Evolutionary conservation across 1,140 invertebrate genomes (phyloP), one percentile per base, ranked within the genome.

Genomic region (Leptestheria dahalacensis): DNA sequence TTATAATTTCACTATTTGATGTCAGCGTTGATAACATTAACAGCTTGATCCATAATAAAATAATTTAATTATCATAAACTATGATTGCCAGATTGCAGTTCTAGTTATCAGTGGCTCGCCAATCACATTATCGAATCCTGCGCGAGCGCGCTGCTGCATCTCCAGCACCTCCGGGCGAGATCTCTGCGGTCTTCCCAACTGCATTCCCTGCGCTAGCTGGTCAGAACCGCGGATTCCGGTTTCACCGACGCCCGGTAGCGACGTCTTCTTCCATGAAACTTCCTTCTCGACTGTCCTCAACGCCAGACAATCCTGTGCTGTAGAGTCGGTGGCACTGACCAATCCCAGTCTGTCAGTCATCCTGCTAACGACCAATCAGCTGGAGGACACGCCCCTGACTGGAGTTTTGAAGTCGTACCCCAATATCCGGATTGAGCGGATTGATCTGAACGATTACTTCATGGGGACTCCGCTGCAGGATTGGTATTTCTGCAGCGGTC

Each of bases 271-370:
- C 60, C 75, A 78, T 48, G 78, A 80, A 64, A 80, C 78, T 1
- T 77, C 74, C 0, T 29, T 66, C 68, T 11, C 68, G 68, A 2
- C 73, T 70, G 56, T 68, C 10, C 63, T 82, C 21, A 76, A 69
- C 23, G 59, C 75, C 0, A 69, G 82, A 20, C 79, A 83, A 65
- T 80, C 81, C 0, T 84, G 82, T 64, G 78, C 81, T 0, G 75
- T 84, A 1, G 82, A 84, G 71, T 83, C 81, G 0, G 80, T 81
- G 0, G 82, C 81, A 1, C 65, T 69, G 29, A 70, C 77, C 65
- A 81, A 84, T 70, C 79, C 79, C 12, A 70, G 73, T 53, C 74
- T 72, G 57, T 70, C 73, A 23, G 70, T 83, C 1, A 79, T 77
- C 62, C 63, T 82, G 12, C 52, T 62, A 2, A 78, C 77, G 64